Conservation (phyloP, 2,888 invertebrate species). For the Blomia tropicalis region DNA sequence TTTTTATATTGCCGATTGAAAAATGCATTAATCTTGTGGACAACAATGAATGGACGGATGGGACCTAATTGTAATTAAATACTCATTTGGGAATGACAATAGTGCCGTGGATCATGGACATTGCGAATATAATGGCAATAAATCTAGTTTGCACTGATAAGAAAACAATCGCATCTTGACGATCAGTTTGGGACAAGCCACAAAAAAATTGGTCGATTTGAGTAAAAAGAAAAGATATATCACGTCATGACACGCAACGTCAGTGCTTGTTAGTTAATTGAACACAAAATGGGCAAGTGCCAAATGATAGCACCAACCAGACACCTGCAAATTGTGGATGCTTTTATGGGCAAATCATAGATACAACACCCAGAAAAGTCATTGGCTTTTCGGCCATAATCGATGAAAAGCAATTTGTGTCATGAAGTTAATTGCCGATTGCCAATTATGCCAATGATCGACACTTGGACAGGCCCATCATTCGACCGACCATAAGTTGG, state of each 20-base stretch:
- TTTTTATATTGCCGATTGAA: not conserved
- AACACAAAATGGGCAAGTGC: not conserved
- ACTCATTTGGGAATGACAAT: not conserved
- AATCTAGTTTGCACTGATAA: slow-evolving; percentile 7
- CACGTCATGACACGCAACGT: not conserved
- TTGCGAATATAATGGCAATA: slow-evolving; percentile 1
- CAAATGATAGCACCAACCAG: not conserved
- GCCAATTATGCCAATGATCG: no score
- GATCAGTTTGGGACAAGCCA: not conserved
- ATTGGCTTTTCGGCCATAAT: no score
- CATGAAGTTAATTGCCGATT: no score
- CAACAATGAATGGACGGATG: no score
- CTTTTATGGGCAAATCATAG: no score
- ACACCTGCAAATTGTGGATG: no score
- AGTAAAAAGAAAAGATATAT: slow-evolving; percentile 7
- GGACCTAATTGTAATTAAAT: slow-evolving; percentile 6
- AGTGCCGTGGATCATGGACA: not conserved
- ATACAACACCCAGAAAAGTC: no score
- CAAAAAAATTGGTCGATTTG: not conserved
- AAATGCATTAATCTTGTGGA: not conserved
- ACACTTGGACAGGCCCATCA: no score
- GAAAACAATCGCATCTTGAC: not conserved
- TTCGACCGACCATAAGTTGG: no score
- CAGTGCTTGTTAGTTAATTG: slow-evolving; percentile 4
- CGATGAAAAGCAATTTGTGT: no score